Evolutionary conservation across 1,140 invertebrate species (phyloP).

Genomic region (Leptopilina boulardi): DNA sequence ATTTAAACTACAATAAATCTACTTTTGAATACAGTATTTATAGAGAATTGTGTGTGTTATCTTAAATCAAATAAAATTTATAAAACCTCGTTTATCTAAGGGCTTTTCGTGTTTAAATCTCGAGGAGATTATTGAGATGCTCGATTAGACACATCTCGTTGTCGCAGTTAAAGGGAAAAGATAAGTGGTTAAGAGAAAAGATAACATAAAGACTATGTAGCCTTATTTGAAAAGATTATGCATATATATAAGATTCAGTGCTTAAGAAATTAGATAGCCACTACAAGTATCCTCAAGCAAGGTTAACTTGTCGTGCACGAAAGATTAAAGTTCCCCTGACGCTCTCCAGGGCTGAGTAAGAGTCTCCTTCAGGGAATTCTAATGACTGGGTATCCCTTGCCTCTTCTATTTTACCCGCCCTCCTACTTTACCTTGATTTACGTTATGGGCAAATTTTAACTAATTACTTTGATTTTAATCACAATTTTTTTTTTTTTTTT

Average conservation of each 20-base stretch:
- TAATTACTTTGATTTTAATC: conserved; percentile 19
- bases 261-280: conserved; percentile 62
- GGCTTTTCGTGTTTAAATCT: neutral
- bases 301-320: conserved; percentile 63
- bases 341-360: conserved; percentile 54
- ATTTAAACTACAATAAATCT: no score
- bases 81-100: neutral
- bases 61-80: neutral
- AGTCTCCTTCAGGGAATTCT: conserved; percentile 57
- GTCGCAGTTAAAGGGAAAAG: neutral
- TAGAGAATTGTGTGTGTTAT: neutral
- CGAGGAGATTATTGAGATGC: neutral
- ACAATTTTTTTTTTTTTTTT: no score
- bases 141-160: conserved; percentile 17
- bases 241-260: conserved; percentile 49
- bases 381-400: conserved; percentile 53
- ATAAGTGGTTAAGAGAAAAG: conserved; percentile 29
- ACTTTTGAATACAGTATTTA: no score
- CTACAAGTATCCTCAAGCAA: conserved; percentile 52
- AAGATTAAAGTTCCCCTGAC: conserved; percentile 67
- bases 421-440: conserved; percentile 6
- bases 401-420: conserved; percentile 17
- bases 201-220: conserved; percentile 25
- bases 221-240: neutral
- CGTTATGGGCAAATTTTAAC: conserved; percentile 22